phyloP scores from a whole-genome alignment of 2,888 invertebrate species.

The Diplolepis rosae region DNA sequence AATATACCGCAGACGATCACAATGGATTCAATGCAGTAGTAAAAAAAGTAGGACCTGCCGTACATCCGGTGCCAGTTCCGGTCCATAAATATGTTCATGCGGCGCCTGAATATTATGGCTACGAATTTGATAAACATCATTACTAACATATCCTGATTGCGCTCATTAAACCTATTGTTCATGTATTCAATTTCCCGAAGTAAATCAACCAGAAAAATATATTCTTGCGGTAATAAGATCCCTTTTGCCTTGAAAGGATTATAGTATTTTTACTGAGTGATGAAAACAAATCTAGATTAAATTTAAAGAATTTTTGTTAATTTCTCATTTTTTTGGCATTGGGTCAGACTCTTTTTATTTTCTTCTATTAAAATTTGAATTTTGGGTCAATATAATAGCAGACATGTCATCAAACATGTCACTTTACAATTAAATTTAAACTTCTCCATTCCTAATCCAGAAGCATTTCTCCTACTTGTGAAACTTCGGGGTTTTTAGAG shows the following conservation, averaged over 20 bases:
- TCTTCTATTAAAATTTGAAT: too few species aligned
- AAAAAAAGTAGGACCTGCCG: constrained; percentile 64
- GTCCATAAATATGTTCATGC: constrained; percentile 53
- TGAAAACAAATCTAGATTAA: too few species aligned
- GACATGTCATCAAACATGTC: too few species aligned
- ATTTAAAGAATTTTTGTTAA: constrained; percentile 20
- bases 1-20: constrained; percentile 66
- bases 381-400: too few species aligned
- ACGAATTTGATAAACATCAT: constrained; percentile 58
- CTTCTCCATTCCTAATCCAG: neutral
- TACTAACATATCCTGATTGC: constrained; percentile 29
- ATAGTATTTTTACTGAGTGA: too few species aligned
- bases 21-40: constrained; percentile 67
- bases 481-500: neutral
- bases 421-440: too few species aligned
- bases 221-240: too few species aligned
- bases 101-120: constrained; percentile 56
- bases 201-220: too few species aligned
- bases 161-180: neutral
- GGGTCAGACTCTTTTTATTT: neutral
- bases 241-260: too few species aligned
- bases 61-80: constrained; percentile 58
- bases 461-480: neutral
- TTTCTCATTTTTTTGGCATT: neutral
- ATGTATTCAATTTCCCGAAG: too few species aligned